Evolutionary conservation across 2,888 invertebrate genomes (phyloP).

Genomic region (Lasioglossum oenotherae): DNA sequence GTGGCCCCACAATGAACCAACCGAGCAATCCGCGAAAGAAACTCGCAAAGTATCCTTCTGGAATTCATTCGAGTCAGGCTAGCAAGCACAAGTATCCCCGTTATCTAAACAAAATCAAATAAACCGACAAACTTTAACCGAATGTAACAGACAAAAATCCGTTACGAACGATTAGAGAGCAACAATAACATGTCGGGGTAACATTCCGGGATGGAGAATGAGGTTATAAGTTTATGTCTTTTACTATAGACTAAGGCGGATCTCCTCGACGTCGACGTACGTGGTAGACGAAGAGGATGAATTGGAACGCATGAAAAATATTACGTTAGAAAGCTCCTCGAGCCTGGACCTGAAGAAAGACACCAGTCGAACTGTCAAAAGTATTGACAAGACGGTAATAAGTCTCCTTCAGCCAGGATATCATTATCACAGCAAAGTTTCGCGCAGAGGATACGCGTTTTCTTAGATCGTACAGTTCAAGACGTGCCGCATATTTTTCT

Average conservation of each 20-base stretch:
- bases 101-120: background rate
- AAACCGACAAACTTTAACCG: background rate
- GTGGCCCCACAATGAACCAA: conserved; percentile 70
- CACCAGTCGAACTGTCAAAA: background rate
- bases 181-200: background rate
- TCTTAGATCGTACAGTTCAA: background rate
- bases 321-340: conserved; percentile 21
- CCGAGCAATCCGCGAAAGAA: conserved; percentile 62
- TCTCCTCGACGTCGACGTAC: conserved; percentile 59
- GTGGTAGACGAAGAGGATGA: conserved; percentile 42
- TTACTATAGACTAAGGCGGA: conserved; percentile 50
- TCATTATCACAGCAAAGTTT: background rate
- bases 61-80: conserved; percentile 45
- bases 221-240: conserved; percentile 28
- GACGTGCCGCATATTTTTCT: background rate
- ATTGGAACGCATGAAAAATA: background rate
- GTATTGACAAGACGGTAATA: conserved; percentile 53
- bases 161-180: background rate
- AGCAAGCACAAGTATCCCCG: conserved; percentile 70
- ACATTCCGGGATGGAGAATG: background rate
- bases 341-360: conserved; percentile 16
- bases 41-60: conserved; percentile 37
- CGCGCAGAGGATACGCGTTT: too few relatives aligned
- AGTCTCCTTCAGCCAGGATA: background rate
- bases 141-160: background rate